These are phyloP conservation scores for Synanthedon tipuliformis DNA, from an alignment of 2,888 invertebrate species.

Conservation along the genomic window DNA sequence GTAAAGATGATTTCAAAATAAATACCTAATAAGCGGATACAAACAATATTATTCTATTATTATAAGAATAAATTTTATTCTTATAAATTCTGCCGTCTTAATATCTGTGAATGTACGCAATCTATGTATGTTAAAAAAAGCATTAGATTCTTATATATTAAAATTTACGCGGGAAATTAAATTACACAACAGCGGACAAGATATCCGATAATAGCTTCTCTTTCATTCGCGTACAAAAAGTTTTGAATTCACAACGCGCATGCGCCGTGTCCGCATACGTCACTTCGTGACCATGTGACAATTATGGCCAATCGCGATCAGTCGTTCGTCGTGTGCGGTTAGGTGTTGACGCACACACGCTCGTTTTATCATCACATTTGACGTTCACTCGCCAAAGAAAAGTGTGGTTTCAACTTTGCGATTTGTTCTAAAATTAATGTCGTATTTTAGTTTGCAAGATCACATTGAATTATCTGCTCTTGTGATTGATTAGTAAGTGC, in stretches of 20 bases:
- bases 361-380: slow-evolving; percentile 31
- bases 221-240: slow-evolving; percentile 32
- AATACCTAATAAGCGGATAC: too few species aligned
- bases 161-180: neutral
- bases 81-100: too few species aligned
- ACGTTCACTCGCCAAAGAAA: slow-evolving; percentile 23
- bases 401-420: neutral
- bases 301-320: slow-evolving; percentile 37
- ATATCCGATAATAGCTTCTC: slow-evolving; percentile 10
- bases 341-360: slow-evolving; percentile 26
- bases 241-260: slow-evolving; percentile 42
- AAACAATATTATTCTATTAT: too few species aligned
- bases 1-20: too few species aligned
- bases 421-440: slow-evolving; percentile 11
- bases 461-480: neutral
- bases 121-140: too few species aligned
- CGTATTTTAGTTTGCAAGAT: slow-evolving; percentile 8
- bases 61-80: too few species aligned
- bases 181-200: neutral
- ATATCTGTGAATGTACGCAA: too few species aligned
- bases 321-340: slow-evolving; percentile 39
- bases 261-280: slow-evolving; percentile 46
- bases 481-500: neutral
- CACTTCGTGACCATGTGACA: slow-evolving; percentile 40
- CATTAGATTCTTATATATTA: neutral